Evolutionary conservation across 2,888 invertebrate genomes (phyloP), one percentile per base, ranked within the genome.

Genomic region (Thecocarcelia acutangulata): DNA sequence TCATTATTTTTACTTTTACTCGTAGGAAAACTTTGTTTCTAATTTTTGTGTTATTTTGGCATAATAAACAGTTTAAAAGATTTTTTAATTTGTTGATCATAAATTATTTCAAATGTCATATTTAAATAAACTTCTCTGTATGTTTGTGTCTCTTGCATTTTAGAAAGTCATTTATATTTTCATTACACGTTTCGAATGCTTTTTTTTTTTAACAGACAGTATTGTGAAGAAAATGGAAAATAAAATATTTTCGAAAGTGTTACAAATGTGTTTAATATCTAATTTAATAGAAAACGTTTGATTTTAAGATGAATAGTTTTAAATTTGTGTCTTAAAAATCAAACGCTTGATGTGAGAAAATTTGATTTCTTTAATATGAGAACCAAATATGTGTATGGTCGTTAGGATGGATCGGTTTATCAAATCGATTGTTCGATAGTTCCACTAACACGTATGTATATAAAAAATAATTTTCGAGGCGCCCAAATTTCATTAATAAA

Each of bases 91-190:
- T 73, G 66, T 72, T 52, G 17, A 46, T n/a, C 37, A 73, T 79
- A 79, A 79, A 79, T 79, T 73, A 79, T 73, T 70, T 73, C 56
- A 8, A 40, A 66, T 79, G 78, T 73, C 78, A 79, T 66, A 61
- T 59, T 79, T 54, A 54, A 73, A 61, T n/a, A 66, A 46, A 44
- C 17, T 37, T 17, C 9, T 33, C 9, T 33, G 9, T 33, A 33
- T 9, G 9, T 33, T 52, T 66, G 59, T 72, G 58, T 66, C 44
- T 78, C 3, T 12, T 12, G 44, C 21, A 58, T 59, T 40, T 59
- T 59, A 17, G 59, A 24, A 37, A 33, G 37, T 15, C 42, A 28
- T 48, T 19, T 19, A 3, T 17, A n/a, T 12, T 13, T 54, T 54
- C 28, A 9, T n/a, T n/a, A 8, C 1, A 42, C 4, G 0, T 48